Evolutionary conservation across 2,888 invertebrate species (phyloP).

Genomic region (Dicycla oo): DNA sequence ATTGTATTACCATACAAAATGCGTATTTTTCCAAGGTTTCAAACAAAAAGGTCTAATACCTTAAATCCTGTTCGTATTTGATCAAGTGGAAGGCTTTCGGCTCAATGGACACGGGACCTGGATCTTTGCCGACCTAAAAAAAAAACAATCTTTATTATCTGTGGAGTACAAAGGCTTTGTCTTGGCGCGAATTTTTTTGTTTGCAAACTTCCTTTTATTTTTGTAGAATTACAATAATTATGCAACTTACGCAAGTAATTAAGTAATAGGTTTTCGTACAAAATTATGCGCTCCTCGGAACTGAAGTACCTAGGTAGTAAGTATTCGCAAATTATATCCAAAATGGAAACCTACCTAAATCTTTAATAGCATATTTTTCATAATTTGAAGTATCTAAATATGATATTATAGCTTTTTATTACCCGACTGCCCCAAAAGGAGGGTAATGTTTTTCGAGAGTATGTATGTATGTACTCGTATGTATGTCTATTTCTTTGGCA

Average conservation of each 20-base stretch:
- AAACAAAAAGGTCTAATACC: constrained; percentile 71
- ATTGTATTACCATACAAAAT: constrained; percentile 63
- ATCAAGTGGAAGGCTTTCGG: constrained; percentile 77
- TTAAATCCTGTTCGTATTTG: constrained; percentile 73
- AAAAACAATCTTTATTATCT: constrained; percentile 60
- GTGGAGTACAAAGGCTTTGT: constrained; percentile 61
- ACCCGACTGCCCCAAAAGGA: no score
- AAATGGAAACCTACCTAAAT: not conserved
- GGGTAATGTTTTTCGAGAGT: no score
- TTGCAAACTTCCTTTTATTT: not conserved
- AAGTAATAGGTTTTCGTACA: not conserved
- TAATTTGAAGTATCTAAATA: not conserved
- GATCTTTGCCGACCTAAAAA: constrained; percentile 61
- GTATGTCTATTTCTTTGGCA: no score
- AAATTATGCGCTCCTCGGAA: not conserved
- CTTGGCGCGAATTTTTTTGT: constrained; percentile 52
- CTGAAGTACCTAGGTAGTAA: no score
- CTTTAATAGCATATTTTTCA: not conserved
- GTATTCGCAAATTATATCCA: not conserved
- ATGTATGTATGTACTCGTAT: no score
- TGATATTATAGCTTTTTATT: not conserved
- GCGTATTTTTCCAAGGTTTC: constrained; percentile 51
- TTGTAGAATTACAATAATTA: not conserved
- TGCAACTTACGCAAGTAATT: not conserved
- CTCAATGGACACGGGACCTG: constrained; percentile 67